These are phyloP conservation scores for Pampus argenteus DNA, from an alignment of 2,797 vertebrate species.

Conservation along the genomic window DNA sequence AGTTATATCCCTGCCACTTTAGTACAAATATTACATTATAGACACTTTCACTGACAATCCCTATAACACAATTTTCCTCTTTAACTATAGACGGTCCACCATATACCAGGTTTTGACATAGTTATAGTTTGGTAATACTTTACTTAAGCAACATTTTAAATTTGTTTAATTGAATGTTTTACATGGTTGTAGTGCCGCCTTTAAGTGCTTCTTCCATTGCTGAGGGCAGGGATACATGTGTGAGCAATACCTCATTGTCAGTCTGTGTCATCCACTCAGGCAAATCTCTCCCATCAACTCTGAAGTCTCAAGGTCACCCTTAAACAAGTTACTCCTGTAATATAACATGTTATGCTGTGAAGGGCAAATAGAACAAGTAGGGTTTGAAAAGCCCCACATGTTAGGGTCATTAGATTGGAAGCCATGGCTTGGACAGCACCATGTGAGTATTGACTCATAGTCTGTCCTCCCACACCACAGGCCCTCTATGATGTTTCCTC, in stretches of 20 bases:
- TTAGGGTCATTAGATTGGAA: conserved; percentile 56
- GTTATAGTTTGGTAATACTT: too few species aligned
- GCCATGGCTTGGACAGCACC: conserved; percentile 26
- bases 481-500: conserved; percentile 38
- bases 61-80: too few species aligned
- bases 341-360: conserved; percentile 12
- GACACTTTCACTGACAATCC: too few species aligned
- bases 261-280: not conserved
- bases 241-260: not conserved
- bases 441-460: conserved; percentile 66
- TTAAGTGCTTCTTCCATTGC: too few species aligned
- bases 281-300: not conserved
- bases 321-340: conserved; percentile 47
- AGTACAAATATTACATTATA: too few species aligned
- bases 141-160: too few species aligned
- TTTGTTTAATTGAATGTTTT: not conserved
- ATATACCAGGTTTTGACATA: too few species aligned
- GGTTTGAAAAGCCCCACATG: conserved; percentile 57
- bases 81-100: too few species aligned
- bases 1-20: too few species aligned
- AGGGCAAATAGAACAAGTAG: conserved; percentile 30
- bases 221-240: not conserved
- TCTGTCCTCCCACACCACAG: conserved; percentile 39
- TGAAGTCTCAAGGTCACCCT: conserved; percentile 21
- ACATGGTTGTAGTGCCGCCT: not conserved